Evolutionary conservation across 2,888 invertebrate species (phyloP), one percentile per base, ranked within the genome.

Genomic region (Drymonia ruficornis): DNA sequence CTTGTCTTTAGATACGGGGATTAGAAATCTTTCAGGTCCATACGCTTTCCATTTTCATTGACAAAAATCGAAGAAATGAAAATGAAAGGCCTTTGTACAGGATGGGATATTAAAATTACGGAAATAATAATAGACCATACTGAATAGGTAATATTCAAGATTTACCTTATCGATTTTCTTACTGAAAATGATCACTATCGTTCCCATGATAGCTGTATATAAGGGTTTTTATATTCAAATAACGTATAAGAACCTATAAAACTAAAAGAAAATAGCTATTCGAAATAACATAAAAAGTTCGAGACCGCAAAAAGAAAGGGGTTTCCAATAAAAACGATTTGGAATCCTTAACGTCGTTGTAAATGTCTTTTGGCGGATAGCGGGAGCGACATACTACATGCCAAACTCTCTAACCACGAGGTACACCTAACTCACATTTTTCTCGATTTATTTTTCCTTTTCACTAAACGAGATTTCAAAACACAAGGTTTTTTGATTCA

Each of bases 251-350:
- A 19, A 7, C 9, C 13, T 28, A 45, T 45, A 28, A 57, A 46
- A 45, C 59, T 53, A 23, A 61, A 63, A 59, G 50, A 16, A 53
- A 56, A 48, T 38, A 46, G 55, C 60, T 55, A 57, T 63, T 65
- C 55, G 59, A 61, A 57, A 56, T 50, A 61, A 63, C 62, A 63
- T 52, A 67, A 60, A 70, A 72, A 59, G 50, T 65, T 61, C 60
- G 61, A 49, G 29, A 44, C 55, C 52, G 42, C 57, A 55, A 65
- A 65, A 68, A 65, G 56, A 60, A 62, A 59, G 61, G 59, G 56
- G 47, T 63, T 65, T 55, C 60, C 60, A 70, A 70, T 72, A 72
- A 70, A 55, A 68, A 67, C 65, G 58, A 63, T 68, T 72, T 65
- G 63, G 68, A 65, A 68, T 67, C 57, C 56, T 63, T 64, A 56